Evolutionary conservation across 2,888 invertebrate genomes (phyloP).

Genomic region (Limulus polyphemus): DNA sequence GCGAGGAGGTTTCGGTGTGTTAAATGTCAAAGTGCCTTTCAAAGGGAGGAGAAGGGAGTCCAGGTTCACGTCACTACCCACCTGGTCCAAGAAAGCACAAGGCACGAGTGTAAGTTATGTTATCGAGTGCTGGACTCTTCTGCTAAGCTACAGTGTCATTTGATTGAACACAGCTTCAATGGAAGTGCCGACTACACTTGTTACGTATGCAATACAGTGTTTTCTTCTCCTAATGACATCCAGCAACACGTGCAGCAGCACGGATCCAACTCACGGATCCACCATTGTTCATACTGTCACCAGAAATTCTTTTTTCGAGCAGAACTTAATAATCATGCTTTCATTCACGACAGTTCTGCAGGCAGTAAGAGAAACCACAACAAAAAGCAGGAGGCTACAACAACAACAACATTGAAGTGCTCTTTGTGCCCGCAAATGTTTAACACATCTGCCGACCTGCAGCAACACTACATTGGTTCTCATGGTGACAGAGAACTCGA

Average conservation of each 20-base stretch:
- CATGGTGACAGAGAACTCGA: conserved; percentile 49
- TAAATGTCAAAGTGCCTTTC: conserved; percentile 52
- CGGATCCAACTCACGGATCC: conserved; percentile 63
- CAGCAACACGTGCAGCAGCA: conserved; percentile 73
- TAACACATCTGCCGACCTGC: conserved; percentile 72
- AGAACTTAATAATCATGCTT: conserved; percentile 71
- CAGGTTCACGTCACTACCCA: conserved; percentile 48
- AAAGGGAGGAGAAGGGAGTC: conserved; percentile 47
- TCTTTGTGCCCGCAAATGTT: conserved; percentile 77
- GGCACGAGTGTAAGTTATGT: conserved; percentile 66
- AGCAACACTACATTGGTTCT: conserved; percentile 75
- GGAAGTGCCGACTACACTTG: conserved; percentile 71
- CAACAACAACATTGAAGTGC: conserved; percentile 50
- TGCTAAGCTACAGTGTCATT: conserved; percentile 67
- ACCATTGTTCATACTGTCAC: conserved; percentile 69
- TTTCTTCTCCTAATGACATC: conserved; percentile 52
- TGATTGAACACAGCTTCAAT: conserved; percentile 85
- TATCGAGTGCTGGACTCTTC: conserved; percentile 58
- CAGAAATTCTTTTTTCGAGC: conserved; percentile 81
- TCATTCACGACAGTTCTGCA: conserved; percentile 44
- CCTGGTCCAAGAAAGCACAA: conserved; percentile 43
- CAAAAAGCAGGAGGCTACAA: conserved; percentile 48
- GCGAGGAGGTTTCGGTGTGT: conserved; percentile 48
- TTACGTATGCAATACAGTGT: conserved; percentile 74
- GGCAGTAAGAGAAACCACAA: conserved; percentile 80